Base-by-base conservation (phyloP, 2,888 invertebrate genomes). In the Sinelater perroti region DNA sequence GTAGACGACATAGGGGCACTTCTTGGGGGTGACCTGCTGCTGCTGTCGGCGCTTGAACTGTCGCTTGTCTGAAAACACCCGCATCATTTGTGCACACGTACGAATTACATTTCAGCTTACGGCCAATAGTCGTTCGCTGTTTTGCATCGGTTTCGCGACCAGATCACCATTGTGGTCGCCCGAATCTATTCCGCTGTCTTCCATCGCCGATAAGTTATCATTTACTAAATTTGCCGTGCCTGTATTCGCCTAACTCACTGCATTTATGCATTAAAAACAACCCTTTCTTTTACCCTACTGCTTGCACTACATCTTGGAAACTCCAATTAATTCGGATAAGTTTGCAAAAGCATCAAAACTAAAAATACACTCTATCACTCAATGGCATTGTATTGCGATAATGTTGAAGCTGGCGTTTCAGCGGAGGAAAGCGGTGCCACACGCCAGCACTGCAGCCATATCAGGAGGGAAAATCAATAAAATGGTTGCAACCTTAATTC, bases 161-260 rank as follows among this genome's bases (percentile, higher is more conserved):
- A 72, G 65, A 75, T 81, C 69, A 71, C 74, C 75, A 72, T 76
- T 73, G 59, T 75, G 80, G 70, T 82, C 81, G 20, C 79, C 79
- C 64, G 80, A 81, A 66, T 82, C 80, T 61, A 82, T 82, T 14
- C 82, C 82, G 72, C 82, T 82, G 69, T 82, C 81, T 72, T 82
- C 81, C 81, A 81, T 80, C 59, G 57, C 54, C 57, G 53, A 24
- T 13, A 14, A 56, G 40, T 55, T 60, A 46, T 51, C 44, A 60
- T 52, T 36, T 36, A 17, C 38, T 24, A 10, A 40, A 10, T 6
- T n/a, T 36, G 8, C 13, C 24, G 13, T 3, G 10, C 11, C 21
- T 38, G 21, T 17, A 20, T 38, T 20, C 3, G 18, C 3, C 21
- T 20, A 20, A 38, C 11, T 13, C 11, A 16, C 20, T 6, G 13